Evolutionary conservation across 2,888 invertebrate genomes (phyloP), one percentile per base, ranked within the genome.

Genomic region (Tetragonisca angustula): DNA sequence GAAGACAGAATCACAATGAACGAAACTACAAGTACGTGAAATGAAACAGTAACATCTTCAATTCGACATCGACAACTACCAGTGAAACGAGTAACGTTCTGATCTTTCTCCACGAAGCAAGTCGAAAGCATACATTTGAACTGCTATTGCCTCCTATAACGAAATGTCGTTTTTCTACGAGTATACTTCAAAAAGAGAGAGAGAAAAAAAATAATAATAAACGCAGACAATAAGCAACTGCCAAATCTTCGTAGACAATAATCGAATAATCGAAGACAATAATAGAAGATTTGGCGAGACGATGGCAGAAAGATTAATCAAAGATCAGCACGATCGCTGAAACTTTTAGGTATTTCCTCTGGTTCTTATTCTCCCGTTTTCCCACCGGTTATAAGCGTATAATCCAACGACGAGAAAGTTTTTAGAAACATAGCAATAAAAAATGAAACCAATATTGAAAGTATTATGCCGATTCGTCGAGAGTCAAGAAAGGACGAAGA

Each of bases 321-420:
- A 43, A 27, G 52, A 68, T 85, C 81, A 83, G 92, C 90, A 87
- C 91, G 83, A 92, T 92, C 91, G 89, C 92, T 91, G 92, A 90
- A 85, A 92, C 91, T 93, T 92, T 93, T 92, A 91, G 88, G 91
- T 89, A 90, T 86, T 86, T 56, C 64, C 21, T 59, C 24, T 64
- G 19, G 19, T 9, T 72, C 32, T 32, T 73, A 64, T 52, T n/a
- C 3, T 61, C 70, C 32, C 5, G 64, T 71, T 71, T 43, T 54
- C 59, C 56, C 76, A 62, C 43, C n/a, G 21, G 65, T 43, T 67
- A n/a, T n/a, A n/a, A 52, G 81, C 70, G 50, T 64, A 81, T 61
- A 56, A 67, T 65, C 73, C 54, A 69, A 78, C 64, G 77, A 73
- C 4, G 71, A 74, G 27, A 36, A 78, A 50, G 19, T 64, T 67